Conservation (phyloP, 2,113 vertebrate genomes). For the Eidolon helvum region DNA sequence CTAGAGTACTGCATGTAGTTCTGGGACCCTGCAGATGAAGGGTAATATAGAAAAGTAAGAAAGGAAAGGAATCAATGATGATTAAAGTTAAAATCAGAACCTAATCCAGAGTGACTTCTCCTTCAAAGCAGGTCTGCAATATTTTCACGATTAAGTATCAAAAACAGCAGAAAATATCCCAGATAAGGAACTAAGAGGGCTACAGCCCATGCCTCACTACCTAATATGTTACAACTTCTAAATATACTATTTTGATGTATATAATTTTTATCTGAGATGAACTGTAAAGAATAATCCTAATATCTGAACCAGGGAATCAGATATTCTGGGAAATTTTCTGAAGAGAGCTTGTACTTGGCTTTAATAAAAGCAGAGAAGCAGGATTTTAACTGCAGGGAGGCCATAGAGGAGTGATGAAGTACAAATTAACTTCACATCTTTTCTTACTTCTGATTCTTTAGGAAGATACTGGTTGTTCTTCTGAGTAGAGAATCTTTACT, state of each 20-base stretch:
- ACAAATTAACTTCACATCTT: not conserved
- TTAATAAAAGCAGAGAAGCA: not conserved
- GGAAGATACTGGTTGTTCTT: not conserved
- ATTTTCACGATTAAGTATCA: not conserved
- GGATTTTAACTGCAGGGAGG: not conserved
- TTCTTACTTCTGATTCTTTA: not conserved
- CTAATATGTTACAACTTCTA: not conserved
- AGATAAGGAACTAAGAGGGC: not conserved
- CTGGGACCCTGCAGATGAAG: not conserved
- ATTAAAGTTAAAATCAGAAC: not conserved
- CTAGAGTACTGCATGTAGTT: constrained; percentile 15
- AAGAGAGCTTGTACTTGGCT: not conserved
- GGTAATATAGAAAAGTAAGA: not conserved
- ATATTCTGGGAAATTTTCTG: not conserved
- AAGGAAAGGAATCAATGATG: not conserved
- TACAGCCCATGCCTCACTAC: not conserved
- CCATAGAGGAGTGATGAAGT: not conserved
- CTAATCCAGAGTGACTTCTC: not conserved
- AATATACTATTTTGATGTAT: not conserved
- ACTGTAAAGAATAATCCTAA: not conserved
- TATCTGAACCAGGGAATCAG: not conserved
- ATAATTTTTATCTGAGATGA: not conserved
- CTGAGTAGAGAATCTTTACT: not conserved
- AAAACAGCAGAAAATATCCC: not conserved
- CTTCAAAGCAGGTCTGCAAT: not conserved